Evolutionary conservation across 1,140 invertebrate species (phyloP).

Genomic region (Drosophila rhopaloa): DNA sequence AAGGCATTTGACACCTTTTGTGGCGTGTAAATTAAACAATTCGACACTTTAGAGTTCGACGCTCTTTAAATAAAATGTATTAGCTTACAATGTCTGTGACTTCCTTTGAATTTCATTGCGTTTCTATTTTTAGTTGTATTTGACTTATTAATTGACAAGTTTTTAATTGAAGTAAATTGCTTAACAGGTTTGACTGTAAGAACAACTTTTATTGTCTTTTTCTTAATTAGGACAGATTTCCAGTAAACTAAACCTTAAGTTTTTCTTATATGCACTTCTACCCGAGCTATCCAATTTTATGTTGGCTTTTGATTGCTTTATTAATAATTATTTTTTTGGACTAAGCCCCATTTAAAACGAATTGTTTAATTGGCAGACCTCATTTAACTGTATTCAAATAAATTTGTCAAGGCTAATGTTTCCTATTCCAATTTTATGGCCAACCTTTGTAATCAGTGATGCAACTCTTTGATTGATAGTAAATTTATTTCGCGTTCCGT

Average conservation of each 20-base stretch:
- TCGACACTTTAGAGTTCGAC: background rate
- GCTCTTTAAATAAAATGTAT: background rate
- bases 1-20: conserved; percentile 7
- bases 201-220: background rate
- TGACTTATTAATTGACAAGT: background rate
- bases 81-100: background rate
- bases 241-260: background rate
- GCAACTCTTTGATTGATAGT: conserved; percentile 50
- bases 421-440: background rate
- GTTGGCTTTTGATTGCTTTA: too few species aligned
- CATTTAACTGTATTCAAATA: background rate
- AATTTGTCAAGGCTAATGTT: background rate
- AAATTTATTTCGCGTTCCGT: conserved; percentile 42
- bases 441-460: conserved; percentile 23
- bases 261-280: too few species aligned
- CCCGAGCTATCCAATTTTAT: too few species aligned
- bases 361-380: background rate
- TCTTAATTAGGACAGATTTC: background rate
- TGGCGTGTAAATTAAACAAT: conserved; percentile 6
- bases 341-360: too few species aligned
- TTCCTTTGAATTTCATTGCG: background rate
- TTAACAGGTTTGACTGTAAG: background rate
- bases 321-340: too few species aligned
- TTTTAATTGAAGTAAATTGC: background rate
- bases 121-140: background rate